Percentiles rank a stretch among this genome's conserved stretches.
Evolutionary conservation across 2,888 invertebrate genomes (phyloP).

Genomic region (Minunthozetes semirufus): DNA sequence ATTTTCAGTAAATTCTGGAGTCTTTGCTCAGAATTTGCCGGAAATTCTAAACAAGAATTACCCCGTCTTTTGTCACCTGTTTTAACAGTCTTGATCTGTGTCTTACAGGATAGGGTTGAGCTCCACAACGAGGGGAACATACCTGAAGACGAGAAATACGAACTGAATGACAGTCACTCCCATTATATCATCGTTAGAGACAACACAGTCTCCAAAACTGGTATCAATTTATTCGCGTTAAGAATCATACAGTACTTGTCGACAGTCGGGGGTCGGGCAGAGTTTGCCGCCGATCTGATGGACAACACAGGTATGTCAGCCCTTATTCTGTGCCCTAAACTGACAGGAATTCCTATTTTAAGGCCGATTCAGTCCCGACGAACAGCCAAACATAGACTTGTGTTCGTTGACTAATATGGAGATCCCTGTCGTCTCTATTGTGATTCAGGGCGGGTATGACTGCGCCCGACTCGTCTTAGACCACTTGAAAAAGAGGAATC

Average conservation of each 20-base stretch:
- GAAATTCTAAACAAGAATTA: background rate
- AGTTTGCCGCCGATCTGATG: conserved; percentile 2
- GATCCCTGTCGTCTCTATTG: conserved; percentile 48
- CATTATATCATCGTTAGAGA: conserved; percentile 47
- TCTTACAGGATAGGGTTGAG: background rate
- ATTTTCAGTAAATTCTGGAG: background rate
- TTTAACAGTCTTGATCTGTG: background rate
- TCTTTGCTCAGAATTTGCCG: background rate
- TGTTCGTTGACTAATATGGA: conserved; percentile 39
- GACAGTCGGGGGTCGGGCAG: conserved; percentile 31
- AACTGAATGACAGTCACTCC: conserved; percentile 48
- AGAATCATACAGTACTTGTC: conserved; percentile 42
- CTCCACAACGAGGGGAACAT: conserved; percentile 1
- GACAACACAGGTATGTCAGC: conserved; percentile 1
- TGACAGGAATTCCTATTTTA: background rate
- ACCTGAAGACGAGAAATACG: conserved; percentile 38
- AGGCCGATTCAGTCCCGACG: background rate
- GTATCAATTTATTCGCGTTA: conserved; percentile 42
- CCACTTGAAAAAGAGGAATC: conserved; percentile 47
- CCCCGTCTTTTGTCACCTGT: background rate
- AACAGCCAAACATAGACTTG: background rate
- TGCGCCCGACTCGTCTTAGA: conserved; percentile 47
- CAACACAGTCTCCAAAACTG: conserved; percentile 43
- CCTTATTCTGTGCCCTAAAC: background rate
- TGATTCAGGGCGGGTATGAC: conserved; percentile 48